These are phyloP conservation scores for Drosophila antonietae DNA, from an alignment of 2,888 invertebrate genomes.

Conservation along the genomic window DNA sequence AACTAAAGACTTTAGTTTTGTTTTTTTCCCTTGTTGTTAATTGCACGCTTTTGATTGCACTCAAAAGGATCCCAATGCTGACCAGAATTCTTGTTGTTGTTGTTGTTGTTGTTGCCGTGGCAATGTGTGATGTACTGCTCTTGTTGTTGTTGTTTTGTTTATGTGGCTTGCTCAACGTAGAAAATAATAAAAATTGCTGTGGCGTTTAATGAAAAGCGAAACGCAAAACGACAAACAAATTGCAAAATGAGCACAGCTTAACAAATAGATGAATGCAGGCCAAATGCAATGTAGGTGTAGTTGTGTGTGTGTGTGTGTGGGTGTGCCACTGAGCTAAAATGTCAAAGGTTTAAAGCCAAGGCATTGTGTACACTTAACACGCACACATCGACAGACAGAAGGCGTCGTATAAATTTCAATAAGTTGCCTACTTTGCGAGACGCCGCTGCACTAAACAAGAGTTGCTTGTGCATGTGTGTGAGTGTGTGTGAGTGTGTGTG, in stretches of 20 bases:
- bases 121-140: not conserved
- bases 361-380: constrained; percentile 35
- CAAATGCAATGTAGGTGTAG: constrained; percentile 9
- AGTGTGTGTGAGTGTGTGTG: not conserved
- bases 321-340: constrained; percentile 48
- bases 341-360: constrained; percentile 53
- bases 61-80: constrained; percentile 29
- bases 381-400: not conserved
- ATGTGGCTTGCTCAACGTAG: constrained; percentile 51
- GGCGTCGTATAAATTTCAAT: constrained; percentile 56
- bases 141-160: constrained; percentile 34
- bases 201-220: constrained; percentile 64
- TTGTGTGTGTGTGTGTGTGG: constrained; percentile 15
- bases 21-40: constrained; percentile 45
- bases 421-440: constrained; percentile 55
- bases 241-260: constrained; percentile 60
- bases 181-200: constrained; percentile 27
- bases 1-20: no score
- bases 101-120: not conserved
- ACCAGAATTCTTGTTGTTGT: constrained; percentile 8
- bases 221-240: constrained; percentile 52
- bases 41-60: constrained; percentile 60
- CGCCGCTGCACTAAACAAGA: constrained; percentile 30
- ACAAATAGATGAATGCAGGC: constrained; percentile 55
- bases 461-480: constrained; percentile 1